A percentile compares a stretch with the other conserved stretches of the same genome.
Evolutionary conservation across 2,113 vertebrate genomes (phyloP).

Genomic region (Otus sunia): DNA sequence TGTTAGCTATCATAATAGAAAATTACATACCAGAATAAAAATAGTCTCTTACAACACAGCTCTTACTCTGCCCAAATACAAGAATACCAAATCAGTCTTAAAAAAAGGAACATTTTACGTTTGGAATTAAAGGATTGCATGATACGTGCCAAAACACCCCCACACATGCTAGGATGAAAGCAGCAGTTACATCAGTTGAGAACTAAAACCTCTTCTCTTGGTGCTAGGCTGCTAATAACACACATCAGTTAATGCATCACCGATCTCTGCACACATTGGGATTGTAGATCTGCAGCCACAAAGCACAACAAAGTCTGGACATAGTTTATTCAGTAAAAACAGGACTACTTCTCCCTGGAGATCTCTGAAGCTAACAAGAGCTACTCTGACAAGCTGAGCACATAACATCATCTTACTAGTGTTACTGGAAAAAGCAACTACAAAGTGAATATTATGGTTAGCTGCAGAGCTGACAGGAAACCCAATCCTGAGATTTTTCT

Average conservation of each 20-base stretch:
- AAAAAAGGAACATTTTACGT: not conserved
- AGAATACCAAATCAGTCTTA: not conserved
- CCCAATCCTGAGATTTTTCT: not conserved
- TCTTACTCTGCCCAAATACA: not conserved
- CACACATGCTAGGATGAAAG: not conserved
- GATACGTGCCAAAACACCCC: not conserved
- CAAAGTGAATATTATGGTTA: not conserved
- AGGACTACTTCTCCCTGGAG: not conserved
- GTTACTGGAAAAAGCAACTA: not conserved
- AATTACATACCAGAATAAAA: conserved; percentile 4
- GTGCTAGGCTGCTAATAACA: not conserved
- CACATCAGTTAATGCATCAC: not conserved
- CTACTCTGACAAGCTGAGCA: not conserved
- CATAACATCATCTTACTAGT: accelerated
- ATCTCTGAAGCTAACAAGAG: not conserved
- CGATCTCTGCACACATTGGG: not conserved
- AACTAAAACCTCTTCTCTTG: not conserved
- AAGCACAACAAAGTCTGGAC: not conserved
- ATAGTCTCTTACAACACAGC: not conserved
- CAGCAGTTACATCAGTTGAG: not conserved
- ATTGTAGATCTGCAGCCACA: not conserved
- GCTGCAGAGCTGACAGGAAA: not conserved
- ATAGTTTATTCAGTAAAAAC: not conserved
- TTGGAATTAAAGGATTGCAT: not conserved
- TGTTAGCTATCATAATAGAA: not conserved